phyloP scores from a whole-genome alignment of 2,797 vertebrate species.

The Eulemur coronatus region DNA sequence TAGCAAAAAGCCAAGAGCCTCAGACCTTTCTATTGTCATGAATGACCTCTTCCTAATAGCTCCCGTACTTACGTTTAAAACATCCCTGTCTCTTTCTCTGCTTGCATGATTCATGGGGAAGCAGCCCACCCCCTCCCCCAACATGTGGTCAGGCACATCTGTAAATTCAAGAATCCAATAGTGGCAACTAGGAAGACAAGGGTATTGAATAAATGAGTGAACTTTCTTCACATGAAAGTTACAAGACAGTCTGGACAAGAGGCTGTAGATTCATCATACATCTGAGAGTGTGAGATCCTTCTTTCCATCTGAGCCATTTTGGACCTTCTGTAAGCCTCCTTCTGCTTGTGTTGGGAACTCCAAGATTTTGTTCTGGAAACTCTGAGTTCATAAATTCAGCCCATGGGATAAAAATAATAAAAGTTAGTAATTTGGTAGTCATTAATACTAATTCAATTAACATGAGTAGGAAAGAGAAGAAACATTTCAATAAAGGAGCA shows the following conservation, averaged over 20 bases:
- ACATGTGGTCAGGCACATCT: background rate
- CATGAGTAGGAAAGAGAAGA: background rate
- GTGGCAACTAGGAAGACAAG: background rate
- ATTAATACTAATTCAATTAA: background rate
- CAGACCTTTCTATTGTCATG: background rate
- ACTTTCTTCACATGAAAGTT: background rate
- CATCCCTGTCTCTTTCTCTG: background rate
- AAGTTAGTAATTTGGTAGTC: background rate
- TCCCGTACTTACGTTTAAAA: too few relatives aligned
- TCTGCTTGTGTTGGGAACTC: background rate
- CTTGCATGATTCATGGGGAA: background rate
- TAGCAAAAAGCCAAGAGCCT: background rate
- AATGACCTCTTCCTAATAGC: background rate
- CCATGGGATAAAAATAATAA: background rate
- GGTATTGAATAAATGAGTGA: too few relatives aligned
- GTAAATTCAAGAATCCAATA: background rate
- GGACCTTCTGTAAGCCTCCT: background rate
- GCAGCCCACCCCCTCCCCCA: background rate
- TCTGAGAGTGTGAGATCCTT: background rate
- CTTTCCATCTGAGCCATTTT: background rate
- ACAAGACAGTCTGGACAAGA: background rate
- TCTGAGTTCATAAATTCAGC: background rate
- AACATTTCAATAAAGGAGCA: background rate
- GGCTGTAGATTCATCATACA: rapidly evolving
- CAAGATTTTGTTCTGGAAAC: background rate